Conservation (phyloP, 2,113 vertebrate genomes). For the Petroica traversi region DNA sequence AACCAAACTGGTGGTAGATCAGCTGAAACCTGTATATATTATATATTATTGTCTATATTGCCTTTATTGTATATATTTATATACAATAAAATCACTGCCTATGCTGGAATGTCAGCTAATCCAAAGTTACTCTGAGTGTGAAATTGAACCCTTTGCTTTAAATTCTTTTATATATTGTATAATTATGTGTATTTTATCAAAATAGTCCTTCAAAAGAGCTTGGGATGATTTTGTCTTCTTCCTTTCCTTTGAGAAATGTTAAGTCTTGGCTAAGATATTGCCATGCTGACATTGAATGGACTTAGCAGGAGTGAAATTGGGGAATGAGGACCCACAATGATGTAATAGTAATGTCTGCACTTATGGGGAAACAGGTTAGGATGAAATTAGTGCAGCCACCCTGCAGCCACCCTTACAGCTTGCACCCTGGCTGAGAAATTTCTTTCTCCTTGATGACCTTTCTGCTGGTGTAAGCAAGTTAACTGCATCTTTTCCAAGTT, state of each 20-base stretch:
- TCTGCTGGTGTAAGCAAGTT: background rate
- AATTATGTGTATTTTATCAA: background rate
- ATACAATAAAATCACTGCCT: background rate
- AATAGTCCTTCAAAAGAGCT: background rate
- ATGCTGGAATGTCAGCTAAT: background rate
- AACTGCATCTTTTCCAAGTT: background rate
- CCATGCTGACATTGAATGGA: background rate
- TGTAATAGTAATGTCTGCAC: background rate
- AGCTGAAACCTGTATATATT: background rate
- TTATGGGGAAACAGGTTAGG: background rate
- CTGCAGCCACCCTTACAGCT: background rate
- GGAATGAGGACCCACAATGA: background rate
- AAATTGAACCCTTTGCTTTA: background rate
- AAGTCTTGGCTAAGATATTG: background rate
- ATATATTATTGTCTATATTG: background rate
- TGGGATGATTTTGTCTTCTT: background rate
- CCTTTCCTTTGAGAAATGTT: background rate
- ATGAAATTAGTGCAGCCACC: background rate
- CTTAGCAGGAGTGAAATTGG: background rate
- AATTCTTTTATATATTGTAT: background rate
- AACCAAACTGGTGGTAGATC: background rate
- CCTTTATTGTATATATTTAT: too few species aligned
- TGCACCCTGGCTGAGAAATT: background rate
- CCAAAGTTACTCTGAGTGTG: background rate
- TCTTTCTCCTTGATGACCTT: background rate